phyloP scores from a whole-genome alignment of 2,113 vertebrate genomes.

The Hipposideros armiger region DNA sequence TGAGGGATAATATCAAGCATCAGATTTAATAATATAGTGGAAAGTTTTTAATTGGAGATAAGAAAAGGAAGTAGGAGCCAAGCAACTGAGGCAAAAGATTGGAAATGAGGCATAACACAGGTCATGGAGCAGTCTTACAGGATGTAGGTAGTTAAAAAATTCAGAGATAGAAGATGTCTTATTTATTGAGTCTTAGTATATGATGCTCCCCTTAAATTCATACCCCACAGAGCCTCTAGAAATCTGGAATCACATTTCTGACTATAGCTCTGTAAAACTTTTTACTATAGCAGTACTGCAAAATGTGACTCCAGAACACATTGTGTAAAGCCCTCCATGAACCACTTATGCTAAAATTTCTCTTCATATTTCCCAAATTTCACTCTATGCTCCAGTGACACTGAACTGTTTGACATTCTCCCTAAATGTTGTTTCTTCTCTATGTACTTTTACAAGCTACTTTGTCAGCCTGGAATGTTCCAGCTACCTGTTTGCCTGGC shows the following conservation, averaged over 20 bases:
- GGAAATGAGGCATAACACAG: background rate
- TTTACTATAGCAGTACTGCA: background rate
- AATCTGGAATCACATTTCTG: constrained; percentile 4
- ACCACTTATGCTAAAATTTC: background rate
- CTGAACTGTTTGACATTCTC: background rate
- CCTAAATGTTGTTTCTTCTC: background rate
- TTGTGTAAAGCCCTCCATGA: background rate
- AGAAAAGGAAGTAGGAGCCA: background rate
- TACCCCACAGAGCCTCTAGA: background rate
- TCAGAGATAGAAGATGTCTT: background rate
- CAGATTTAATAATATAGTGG: background rate
- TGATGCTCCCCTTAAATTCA: background rate
- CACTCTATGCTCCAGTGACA: background rate
- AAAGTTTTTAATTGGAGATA: background rate
- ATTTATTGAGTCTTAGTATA: constrained; percentile 8
- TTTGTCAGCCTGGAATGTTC: background rate
- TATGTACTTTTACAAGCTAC: background rate
- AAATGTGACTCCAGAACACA: background rate
- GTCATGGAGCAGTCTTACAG: background rate
- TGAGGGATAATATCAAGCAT: background rate
- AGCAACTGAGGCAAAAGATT: background rate
- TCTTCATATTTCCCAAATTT: background rate
- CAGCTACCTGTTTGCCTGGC: background rate
- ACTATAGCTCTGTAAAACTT: background rate
- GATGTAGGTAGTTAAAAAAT: background rate